Conservation (phyloP, 2,113 vertebrate genomes). For the Scomber colias region DNA sequence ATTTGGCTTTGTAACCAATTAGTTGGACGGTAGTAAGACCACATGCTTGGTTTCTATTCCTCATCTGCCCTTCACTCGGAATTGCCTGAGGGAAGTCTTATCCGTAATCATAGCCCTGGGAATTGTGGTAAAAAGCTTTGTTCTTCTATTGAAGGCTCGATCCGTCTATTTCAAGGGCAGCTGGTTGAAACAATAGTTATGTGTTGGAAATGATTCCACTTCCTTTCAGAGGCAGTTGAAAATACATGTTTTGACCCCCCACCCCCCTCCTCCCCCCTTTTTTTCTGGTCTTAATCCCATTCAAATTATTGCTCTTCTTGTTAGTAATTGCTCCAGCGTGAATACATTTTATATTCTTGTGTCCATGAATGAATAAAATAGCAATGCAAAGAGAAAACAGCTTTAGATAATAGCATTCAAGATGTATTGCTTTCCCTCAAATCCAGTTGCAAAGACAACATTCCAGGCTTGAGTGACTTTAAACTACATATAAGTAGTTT, state of each 20-base stretch:
- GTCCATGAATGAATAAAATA: neutral
- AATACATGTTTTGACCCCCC: neutral
- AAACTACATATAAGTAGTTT: constrained; percentile 16
- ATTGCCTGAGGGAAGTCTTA: constrained; percentile 66
- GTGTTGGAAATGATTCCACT: neutral
- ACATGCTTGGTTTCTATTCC: constrained; percentile 55
- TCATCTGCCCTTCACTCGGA: constrained; percentile 67
- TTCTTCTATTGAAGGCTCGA: constrained; percentile 52
- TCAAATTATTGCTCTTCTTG: constrained; percentile 1
- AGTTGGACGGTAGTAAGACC: constrained; percentile 54
- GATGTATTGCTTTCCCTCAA: neutral
- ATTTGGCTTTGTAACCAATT: constrained; percentile 38
- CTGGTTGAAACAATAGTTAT: constrained; percentile 26
- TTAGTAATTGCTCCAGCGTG: neutral
- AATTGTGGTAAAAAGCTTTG: constrained; percentile 70
- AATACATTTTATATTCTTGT: neutral
- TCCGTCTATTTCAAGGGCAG: constrained; percentile 61
- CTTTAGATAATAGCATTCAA: constrained; percentile 21
- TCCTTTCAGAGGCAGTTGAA: constrained; percentile 8
- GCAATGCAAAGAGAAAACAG: neutral
- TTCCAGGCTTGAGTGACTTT: constrained; percentile 15
- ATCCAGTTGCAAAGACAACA: constrained; percentile 19
- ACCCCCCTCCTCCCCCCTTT: neutral
- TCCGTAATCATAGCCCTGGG: constrained; percentile 69
- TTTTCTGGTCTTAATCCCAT: neutral